A percentile compares a stretch with the other conserved stretches of the same genome.
phyloP scores from a whole-genome alignment of 2,113 vertebrate genomes.

The Poecile atricapillus region DNA sequence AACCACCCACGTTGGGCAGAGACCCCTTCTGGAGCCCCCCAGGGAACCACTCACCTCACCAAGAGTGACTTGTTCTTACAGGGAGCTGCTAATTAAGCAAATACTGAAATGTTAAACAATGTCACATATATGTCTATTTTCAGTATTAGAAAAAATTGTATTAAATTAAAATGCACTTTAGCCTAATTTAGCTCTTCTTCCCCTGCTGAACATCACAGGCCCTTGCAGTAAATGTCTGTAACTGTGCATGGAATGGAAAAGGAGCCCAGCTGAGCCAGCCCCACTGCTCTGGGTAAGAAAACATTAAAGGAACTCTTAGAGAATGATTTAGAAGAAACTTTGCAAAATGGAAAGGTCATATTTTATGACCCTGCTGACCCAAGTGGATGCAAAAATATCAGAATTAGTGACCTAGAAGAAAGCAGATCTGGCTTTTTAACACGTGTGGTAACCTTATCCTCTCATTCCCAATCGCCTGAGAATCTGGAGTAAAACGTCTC shows the following conservation, averaged over 20 bases:
- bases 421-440: background rate
- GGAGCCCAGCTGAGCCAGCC: conserved; percentile 2
- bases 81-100: background rate
- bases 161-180: background rate
- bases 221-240: background rate
- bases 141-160: background rate
- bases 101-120: background rate
- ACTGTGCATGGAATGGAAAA: background rate
- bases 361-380: conserved; percentile 45
- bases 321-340: conserved; percentile 43
- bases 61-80: background rate
- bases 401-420: conserved; percentile 3
- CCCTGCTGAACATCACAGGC: background rate
- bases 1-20: background rate
- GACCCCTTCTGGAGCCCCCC: background rate
- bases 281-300: background rate
- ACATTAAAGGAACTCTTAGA: conserved; percentile 30
- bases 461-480: background rate
- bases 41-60: background rate
- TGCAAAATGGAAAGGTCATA: conserved; percentile 12
- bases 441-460: background rate
- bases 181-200: background rate
- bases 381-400: conserved; percentile 36
- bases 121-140: background rate
- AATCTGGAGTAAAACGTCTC: background rate